Conservation (phyloP, 2,888 invertebrate species). For the Idaea dimidiata region DNA sequence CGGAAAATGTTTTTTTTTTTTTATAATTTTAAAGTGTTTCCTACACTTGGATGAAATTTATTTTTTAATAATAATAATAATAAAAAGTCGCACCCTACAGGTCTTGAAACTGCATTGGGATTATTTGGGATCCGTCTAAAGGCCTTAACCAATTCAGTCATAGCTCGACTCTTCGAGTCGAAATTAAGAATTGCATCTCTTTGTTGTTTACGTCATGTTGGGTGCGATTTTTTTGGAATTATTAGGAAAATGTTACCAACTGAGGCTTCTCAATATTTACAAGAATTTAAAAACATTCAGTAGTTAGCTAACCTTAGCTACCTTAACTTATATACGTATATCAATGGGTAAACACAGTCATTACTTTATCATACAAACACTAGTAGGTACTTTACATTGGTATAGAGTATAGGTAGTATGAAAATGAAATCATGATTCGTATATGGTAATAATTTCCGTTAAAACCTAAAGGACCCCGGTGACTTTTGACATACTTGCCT, state of each 20-base stretch:
- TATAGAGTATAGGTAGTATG: constrained; percentile 49
- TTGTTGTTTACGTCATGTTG: too few relatives aligned
- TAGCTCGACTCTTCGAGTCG: too few relatives aligned
- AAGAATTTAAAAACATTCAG: neutral
- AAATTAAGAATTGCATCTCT: too few relatives aligned
- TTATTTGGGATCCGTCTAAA: too few relatives aligned
- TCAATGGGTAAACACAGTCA: constrained; percentile 26
- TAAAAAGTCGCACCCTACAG: too few relatives aligned
- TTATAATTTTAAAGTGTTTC: too few relatives aligned
- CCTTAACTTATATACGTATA: neutral
- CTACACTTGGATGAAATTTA: too few relatives aligned
- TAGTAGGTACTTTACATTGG: constrained; percentile 42
- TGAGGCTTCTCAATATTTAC: neutral
- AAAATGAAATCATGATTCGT: constrained; percentile 58
- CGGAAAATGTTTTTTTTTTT: too few relatives aligned
- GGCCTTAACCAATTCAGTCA: too few relatives aligned
- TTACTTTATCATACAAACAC: constrained; percentile 24
- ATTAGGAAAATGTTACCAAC: neutral
- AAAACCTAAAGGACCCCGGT: constrained; percentile 46
- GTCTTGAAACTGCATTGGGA: too few relatives aligned
- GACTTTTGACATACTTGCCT: constrained; percentile 46
- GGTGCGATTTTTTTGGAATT: too few relatives aligned
- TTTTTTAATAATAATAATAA: too few relatives aligned
- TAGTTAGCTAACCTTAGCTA: neutral
- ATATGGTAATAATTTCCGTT: constrained; percentile 58